Percentiles rank a stretch among this genome's conserved stretches.
phyloP scores from a whole-genome alignment of 1,140 invertebrate genomes.

The Gonioctena quinquepunctata region DNA sequence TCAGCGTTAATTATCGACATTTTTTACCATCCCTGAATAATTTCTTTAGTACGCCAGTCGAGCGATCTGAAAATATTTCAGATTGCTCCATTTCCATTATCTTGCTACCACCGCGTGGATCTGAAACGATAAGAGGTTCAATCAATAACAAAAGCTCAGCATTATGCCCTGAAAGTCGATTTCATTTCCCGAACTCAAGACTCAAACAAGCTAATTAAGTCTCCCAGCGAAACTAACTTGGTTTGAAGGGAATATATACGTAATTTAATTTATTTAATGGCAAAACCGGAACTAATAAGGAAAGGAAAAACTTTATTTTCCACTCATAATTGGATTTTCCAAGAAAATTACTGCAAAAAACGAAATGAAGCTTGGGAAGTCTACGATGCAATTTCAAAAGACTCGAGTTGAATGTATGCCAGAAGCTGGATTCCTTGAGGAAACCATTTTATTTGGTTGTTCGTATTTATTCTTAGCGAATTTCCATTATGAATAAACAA shows the following conservation, averaged over 20 bases:
- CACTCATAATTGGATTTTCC: slow-evolving; percentile 1
- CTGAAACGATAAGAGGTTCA: background rate
- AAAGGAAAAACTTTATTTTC: background rate
- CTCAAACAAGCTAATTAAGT: slow-evolving; percentile 10
- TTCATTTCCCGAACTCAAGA: slow-evolving; percentile 2
- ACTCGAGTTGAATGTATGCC: background rate
- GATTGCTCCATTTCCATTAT: too few relatives aligned
- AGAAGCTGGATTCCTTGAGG: too few relatives aligned
- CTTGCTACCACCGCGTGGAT: too few relatives aligned
- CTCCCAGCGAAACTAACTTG: slow-evolving; percentile 8
- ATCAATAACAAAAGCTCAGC: slow-evolving; percentile 31
- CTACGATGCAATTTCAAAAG: background rate
- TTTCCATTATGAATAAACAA: too few relatives aligned
- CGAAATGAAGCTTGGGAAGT: background rate
- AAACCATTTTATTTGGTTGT: too few relatives aligned
- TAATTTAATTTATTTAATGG: slow-evolving; percentile 14
- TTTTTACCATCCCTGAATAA: too few relatives aligned
- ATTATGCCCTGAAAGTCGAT: slow-evolving; percentile 8
- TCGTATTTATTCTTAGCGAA: too few relatives aligned
- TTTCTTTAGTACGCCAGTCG: too few relatives aligned
- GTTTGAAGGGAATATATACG: background rate
- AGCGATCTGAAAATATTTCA: too few relatives aligned
- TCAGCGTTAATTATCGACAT: too few relatives aligned
- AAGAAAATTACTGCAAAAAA: background rate
- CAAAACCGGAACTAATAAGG: background rate